Base-by-base conservation (phyloP, 2,113 vertebrate genomes). In the Puffinus mauretanicus region DNA sequence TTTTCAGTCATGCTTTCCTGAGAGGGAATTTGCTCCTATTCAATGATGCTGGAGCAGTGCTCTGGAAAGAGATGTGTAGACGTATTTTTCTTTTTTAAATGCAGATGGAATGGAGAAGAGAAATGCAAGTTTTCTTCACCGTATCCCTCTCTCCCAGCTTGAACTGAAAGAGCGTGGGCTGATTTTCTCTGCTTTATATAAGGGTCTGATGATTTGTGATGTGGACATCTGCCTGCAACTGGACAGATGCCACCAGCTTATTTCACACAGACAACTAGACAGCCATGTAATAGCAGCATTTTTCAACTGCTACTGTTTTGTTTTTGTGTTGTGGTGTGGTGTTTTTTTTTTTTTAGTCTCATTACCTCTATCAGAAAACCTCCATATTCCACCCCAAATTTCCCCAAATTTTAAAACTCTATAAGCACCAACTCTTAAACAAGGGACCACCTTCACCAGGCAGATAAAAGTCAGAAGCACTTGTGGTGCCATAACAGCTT, bases 161-260 rank as follows among this genome's bases (percentile, higher is more conserved):
- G 30, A 91, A 52, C 51, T 66, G 61, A 75, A 51, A 57, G 13
- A 92, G 57, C 0, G 2, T 40, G 44, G 66, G 71, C 55, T 64
- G 44, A 90, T 88, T 96, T 93, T 90, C 90, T 86, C 86, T 86
- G 76, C 26, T 93, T 3, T 83, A 10, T 70, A 73, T 29, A 83
- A 84, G 29, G 17, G n/a, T 38, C 51, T 71, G 64, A 92, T 66
- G 55, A 94, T 92, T 83, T 95, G 82, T 90, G 85, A 92, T 90
- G 82, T 54, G 54, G 82, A 82, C 79, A 95, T 92, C 82, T 94
- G 66, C 51, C 82, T 86, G 90, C 46, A 73, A 55, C 66, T 86
- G 85, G 85, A 88, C 54, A 90, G 90, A 90, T 1, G 58, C 85
- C 85, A 90, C 67, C 52, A 82, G 75, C 49, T 95, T 82, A 86